These are phyloP conservation scores for Rhyacophila evoluta DNA, from an alignment of 2,888 invertebrate species.

Conservation along the genomic window DNA sequence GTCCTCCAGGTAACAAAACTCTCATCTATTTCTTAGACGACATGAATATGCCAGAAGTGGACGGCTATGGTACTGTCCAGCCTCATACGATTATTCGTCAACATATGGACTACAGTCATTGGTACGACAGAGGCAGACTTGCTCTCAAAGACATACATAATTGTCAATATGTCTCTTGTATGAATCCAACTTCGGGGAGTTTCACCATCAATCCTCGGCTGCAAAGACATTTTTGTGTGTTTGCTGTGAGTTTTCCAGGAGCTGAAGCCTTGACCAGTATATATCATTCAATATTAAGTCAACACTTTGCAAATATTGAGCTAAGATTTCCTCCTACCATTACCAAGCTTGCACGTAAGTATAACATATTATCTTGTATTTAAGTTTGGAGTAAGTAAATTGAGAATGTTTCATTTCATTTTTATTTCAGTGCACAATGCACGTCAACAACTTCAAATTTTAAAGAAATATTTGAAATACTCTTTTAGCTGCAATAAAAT, in stretches of 20 bases:
- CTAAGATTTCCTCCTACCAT: constrained; percentile 81
- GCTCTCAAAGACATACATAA: constrained; percentile 95
- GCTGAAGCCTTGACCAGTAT: constrained; percentile 87
- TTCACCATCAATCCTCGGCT: constrained; percentile 96
- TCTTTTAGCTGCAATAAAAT: too few relatives aligned
- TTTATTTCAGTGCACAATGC: too few relatives aligned
- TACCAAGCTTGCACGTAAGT: constrained; percentile 73
- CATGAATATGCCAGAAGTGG: constrained; percentile 97
- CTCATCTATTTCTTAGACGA: constrained; percentile 96
- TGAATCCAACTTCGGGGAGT: constrained; percentile 98
- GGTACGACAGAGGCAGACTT: constrained; percentile 92
- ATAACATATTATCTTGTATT: too few relatives aligned
- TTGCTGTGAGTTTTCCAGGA: constrained; percentile 87
- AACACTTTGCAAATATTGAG: constrained; percentile 86
- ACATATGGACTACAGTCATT: constrained; percentile 95
- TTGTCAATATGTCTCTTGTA: constrained; percentile 96
- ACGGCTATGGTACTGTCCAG: constrained; percentile 92
- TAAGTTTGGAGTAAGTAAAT: too few relatives aligned
- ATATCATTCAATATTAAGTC: constrained; percentile 88
- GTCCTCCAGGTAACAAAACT: constrained; percentile 94
- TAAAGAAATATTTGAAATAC: too few relatives aligned
- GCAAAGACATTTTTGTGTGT: constrained; percentile 90
- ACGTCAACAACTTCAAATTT: too few relatives aligned
- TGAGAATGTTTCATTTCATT: too few relatives aligned
- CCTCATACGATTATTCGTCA: constrained; percentile 96